Evolutionary conservation across 2,797 vertebrate genomes (phyloP).

Genomic region (Manis pentadactyla): DNA sequence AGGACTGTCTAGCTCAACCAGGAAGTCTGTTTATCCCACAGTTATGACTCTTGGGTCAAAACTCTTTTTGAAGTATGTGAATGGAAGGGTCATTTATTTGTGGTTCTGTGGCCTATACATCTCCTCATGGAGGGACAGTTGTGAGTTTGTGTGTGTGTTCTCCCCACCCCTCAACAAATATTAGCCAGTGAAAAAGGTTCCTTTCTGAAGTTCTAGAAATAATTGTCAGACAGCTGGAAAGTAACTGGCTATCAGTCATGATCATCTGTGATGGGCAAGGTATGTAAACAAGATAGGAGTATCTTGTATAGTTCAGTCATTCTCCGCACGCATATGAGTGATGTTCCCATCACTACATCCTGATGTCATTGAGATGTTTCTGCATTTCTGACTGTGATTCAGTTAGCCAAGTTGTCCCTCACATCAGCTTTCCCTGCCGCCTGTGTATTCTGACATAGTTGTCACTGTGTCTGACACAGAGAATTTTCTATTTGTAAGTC

Average conservation of each 20-base stretch:
- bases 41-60: not conserved
- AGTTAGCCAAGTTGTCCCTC: not conserved
- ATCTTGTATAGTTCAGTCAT: not conserved
- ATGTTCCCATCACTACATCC: not conserved
- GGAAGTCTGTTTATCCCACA: not conserved
- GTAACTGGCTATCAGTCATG: not conserved
- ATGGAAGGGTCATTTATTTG: not conserved
- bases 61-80: not conserved
- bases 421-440: not conserved
- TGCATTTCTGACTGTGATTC: not conserved
- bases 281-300: not conserved
- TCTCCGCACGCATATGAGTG: not conserved
- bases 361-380: not conserved
- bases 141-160: not conserved
- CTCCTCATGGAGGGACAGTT: not conserved
- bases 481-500: not conserved
- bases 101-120: not conserved
- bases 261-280: not conserved
- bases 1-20: not conserved
- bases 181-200: not conserved
- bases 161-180: not conserved
- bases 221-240: not conserved
- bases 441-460: not conserved
- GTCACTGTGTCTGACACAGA: not conserved
- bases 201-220: slow-evolving; percentile 40